Conservation (phyloP, 2,888 invertebrate species). For the Meloe dianella region DNA sequence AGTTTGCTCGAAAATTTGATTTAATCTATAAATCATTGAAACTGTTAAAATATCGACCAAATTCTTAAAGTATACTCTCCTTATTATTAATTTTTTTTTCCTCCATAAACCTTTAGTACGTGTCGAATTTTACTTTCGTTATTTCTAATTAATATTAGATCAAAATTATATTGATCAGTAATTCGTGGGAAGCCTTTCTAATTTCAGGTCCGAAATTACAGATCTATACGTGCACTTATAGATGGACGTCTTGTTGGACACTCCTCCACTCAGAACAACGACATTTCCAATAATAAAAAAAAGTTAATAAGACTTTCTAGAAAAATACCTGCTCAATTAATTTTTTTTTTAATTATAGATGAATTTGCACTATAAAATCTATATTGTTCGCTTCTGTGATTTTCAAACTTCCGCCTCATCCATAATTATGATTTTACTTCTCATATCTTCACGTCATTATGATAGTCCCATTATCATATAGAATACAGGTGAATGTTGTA, state of each 20-base stretch:
- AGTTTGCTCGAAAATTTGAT: neutral
- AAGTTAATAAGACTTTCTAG: neutral
- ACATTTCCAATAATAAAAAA: neutral
- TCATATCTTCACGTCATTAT: slow-evolving; percentile 4
- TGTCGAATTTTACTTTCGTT: slow-evolving; percentile 11
- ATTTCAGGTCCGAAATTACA: slow-evolving; percentile 10
- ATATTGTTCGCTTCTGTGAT: slow-evolving; percentile 3
- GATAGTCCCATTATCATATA: neutral
- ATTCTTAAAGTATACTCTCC: neutral
- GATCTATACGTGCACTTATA: neutral
- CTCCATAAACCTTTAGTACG: neutral
- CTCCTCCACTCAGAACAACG: neutral
- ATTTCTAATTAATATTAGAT: slow-evolving; percentile 25
- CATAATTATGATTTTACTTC: slow-evolving; percentile 1
- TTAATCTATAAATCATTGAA: neutral
- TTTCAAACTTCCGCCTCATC: neutral
- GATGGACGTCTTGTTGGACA: neutral
- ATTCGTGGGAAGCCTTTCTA: slow-evolving; percentile 15
- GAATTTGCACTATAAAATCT: neutral
- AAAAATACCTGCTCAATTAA: neutral
- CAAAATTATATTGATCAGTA: slow-evolving; percentile 20
- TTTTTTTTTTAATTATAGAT: neutral
- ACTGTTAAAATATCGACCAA: neutral
- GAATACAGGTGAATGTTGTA: slow-evolving; percentile 1
- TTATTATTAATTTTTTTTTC: neutral